Conservation (phyloP, 2,888 invertebrate species). For the Caenorhabditis zanzibari region DNA sequence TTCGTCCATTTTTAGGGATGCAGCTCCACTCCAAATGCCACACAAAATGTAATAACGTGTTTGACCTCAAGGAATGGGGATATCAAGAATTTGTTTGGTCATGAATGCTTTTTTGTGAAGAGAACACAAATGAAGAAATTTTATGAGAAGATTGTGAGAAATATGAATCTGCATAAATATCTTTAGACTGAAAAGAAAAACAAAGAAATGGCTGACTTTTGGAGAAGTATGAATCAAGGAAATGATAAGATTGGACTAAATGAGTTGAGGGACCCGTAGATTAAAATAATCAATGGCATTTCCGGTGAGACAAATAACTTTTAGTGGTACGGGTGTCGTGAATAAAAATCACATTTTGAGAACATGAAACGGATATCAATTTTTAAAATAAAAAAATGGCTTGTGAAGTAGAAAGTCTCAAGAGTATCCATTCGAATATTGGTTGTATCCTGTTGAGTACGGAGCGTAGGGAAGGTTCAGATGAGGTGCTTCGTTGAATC, state of each 20-base stretch:
- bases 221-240: not conserved
- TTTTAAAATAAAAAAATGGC: not conserved
- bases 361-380: conserved; percentile 47
- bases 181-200: conserved; percentile 12
- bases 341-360: conserved; percentile 44
- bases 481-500: conserved; percentile 23
- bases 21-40: conserved; percentile 35
- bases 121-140: not conserved
- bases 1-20: conserved; percentile 23
- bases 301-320: conserved; percentile 14
- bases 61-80: conserved; percentile 19
- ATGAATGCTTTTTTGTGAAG: not conserved
- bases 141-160: conserved; percentile 16
- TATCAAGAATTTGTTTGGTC: conserved; percentile 34
- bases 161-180: conserved; percentile 1
- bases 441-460: conserved; percentile 8
- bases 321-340: conserved; percentile 8
- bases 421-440: conserved; percentile 39
- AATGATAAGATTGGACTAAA: conserved; percentile 27
- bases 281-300: conserved; percentile 54
- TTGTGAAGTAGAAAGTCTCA: not conserved
- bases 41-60: conserved; percentile 45
- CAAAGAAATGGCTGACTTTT: not conserved
- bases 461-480: conserved; percentile 13
- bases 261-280: conserved; percentile 45